phyloP scores from a whole-genome alignment of 2,797 vertebrate species.

The Catharus ustulatus region DNA sequence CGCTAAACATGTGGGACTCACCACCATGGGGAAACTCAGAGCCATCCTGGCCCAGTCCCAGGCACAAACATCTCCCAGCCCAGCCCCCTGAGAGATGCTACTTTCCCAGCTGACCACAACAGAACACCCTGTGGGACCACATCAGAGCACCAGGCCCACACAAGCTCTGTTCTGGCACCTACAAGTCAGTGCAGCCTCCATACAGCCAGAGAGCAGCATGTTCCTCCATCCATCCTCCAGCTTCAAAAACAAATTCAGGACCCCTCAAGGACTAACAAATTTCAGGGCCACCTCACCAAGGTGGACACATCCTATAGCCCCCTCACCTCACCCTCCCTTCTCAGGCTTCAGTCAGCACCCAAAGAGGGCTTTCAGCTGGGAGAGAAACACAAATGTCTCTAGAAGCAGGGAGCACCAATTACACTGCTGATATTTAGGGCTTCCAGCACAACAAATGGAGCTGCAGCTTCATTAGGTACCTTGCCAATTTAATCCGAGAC shows the following conservation, averaged over 20 bases:
- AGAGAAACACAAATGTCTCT: background rate
- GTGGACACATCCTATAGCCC: background rate
- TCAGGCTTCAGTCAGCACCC: background rate
- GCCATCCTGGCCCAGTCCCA: background rate
- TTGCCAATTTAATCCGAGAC: constrained; percentile 62
- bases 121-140: background rate
- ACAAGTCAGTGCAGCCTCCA: background rate
- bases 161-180: background rate
- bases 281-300: background rate
- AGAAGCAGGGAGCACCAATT: constrained; percentile 24
- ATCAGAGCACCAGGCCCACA: background rate
- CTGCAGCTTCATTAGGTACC: constrained; percentile 52
- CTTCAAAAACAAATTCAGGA: background rate
- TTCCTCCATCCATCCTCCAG: background rate
- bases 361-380: background rate
- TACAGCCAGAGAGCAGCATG: accelerated
- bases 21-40: background rate
- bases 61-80: background rate
- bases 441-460: constrained; percentile 56
- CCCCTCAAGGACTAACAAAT: background rate
- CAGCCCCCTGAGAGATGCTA: accelerated
- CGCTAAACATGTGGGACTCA: accelerated
- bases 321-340: background rate
- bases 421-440: constrained; percentile 62
- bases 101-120: background rate